Evolutionary conservation across 2,797 vertebrate species (phyloP).

Genomic region (Coluber constrictor): DNA sequence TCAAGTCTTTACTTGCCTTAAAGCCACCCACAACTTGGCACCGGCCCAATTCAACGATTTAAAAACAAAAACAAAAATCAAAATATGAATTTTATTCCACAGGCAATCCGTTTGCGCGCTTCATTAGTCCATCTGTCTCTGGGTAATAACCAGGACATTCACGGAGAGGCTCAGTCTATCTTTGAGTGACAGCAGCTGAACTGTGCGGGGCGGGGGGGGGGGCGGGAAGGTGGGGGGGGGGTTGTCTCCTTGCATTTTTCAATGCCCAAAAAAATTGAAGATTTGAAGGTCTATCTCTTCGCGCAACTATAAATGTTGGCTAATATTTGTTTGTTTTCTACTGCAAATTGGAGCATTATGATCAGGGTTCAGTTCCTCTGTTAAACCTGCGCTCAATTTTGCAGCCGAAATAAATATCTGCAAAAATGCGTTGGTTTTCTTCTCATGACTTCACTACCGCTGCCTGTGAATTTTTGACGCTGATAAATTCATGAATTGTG

Average conservation of each 20-base stretch:
- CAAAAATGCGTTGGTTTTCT: background rate
- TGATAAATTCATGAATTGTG: rapidly evolving
- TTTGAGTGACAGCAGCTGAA: background rate
- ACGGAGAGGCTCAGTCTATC: rapidly evolving
- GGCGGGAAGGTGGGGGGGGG: rapidly evolving
- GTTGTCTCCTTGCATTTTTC: background rate
- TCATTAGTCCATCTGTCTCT: background rate
- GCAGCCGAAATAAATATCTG: background rate
- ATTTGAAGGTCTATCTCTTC: no score
- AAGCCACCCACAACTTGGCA: background rate
- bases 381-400: background rate
- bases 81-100: background rate
- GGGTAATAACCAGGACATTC: background rate
- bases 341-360: no score
- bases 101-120: background rate
- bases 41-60: background rate
- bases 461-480: background rate
- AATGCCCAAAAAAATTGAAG: background rate
- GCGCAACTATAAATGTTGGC: no score
- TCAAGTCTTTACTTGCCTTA: background rate
- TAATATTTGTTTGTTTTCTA: no score
- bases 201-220: background rate
- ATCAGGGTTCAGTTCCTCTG: background rate
- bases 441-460: background rate
- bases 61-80: background rate